These are phyloP conservation scores for Eupithecia insigniata DNA, from an alignment of 2,888 invertebrate species.

Conservation along the genomic window DNA sequence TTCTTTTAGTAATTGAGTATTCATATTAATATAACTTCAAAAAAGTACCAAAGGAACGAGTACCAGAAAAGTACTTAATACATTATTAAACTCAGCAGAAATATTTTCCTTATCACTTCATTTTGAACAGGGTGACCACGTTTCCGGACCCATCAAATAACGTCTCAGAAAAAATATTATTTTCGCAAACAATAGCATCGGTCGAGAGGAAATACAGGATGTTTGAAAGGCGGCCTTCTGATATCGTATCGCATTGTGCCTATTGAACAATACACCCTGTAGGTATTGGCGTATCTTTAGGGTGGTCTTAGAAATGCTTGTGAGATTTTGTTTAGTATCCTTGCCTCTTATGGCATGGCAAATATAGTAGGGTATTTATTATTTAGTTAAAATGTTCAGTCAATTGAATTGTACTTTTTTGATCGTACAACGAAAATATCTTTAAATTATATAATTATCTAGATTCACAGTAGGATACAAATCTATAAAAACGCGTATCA, in stretches of 20 bases:
- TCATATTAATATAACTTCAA: background rate
- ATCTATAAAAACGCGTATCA: background rate
- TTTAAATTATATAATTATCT: background rate
- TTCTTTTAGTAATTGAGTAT: too few relatives aligned
- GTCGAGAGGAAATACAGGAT: constrained; percentile 18
- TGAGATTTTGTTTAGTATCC: background rate
- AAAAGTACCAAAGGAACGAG: background rate
- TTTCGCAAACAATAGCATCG: constrained; percentile 23
- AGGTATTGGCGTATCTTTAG: constrained; percentile 6
- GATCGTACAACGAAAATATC: background rate
- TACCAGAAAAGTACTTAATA: background rate
- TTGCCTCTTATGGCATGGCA: background rate
- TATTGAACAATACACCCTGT: constrained; percentile 17
- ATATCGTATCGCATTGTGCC: constrained; percentile 23
- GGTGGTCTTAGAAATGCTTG: background rate
- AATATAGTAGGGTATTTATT: background rate
- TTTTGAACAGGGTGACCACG: constrained; percentile 23
- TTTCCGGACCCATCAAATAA: constrained; percentile 26
- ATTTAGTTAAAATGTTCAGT: background rate
- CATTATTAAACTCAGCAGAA: background rate
- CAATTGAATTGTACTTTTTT: too few relatives aligned
- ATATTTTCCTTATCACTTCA: constrained; percentile 10
- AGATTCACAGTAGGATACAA: background rate
- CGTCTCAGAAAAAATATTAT: constrained; percentile 25
- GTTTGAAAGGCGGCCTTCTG: constrained; percentile 13